These are phyloP conservation scores for Nematostella vectensis DNA, from an alignment of 92 coral and sea anemone species.

Conservation along the genomic window DNA sequence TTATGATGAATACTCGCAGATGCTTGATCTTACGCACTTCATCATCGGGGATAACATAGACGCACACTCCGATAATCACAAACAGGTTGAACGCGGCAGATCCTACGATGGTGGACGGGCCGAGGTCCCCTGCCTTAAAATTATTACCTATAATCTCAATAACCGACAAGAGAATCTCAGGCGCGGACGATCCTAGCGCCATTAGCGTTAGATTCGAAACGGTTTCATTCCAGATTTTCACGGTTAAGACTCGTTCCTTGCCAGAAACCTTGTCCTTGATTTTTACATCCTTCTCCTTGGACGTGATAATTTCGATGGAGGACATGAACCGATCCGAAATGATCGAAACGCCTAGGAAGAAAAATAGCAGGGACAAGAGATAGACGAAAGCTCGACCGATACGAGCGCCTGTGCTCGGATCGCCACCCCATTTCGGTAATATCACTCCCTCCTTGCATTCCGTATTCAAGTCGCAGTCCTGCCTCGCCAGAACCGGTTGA, in stretches of 20 bases:
- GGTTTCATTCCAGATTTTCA: conserved; percentile 98
- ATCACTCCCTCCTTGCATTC: conserved; percentile 65
- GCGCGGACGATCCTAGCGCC: conserved; percentile 99
- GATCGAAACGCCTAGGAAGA: conserved; percentile 94
- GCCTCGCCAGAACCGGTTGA: conserved; percentile 61
- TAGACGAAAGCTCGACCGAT: conserved; percentile 96
- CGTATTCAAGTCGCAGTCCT: conserved; percentile 27
- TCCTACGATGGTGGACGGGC: conserved; percentile 97
- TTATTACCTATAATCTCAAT: conserved; percentile 85
- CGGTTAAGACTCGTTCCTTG: conserved; percentile 80
- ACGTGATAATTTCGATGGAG: conserved; percentile 94
- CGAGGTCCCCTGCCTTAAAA: conserved; percentile 92
- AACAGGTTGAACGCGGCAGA: conserved; percentile 98
- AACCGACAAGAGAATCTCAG: conserved; percentile 90
- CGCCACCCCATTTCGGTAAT: conserved; percentile 83
- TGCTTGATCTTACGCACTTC: conserved; percentile 88
- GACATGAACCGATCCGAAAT: conserved; percentile 99
- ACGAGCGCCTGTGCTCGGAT: conserved; percentile 71
- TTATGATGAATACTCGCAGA: conserved; percentile 94
- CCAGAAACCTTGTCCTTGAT: conserved; percentile 84
- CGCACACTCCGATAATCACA: conserved; percentile 89
- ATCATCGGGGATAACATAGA: conserved; percentile 92
- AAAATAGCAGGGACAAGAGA: conserved; percentile 71
- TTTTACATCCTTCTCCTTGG: conserved; percentile 91
- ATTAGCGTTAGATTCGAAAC: conserved; percentile 96